phyloP scores from a whole-genome alignment of 2,797 vertebrate genomes.

The Staurois parvus region DNA sequence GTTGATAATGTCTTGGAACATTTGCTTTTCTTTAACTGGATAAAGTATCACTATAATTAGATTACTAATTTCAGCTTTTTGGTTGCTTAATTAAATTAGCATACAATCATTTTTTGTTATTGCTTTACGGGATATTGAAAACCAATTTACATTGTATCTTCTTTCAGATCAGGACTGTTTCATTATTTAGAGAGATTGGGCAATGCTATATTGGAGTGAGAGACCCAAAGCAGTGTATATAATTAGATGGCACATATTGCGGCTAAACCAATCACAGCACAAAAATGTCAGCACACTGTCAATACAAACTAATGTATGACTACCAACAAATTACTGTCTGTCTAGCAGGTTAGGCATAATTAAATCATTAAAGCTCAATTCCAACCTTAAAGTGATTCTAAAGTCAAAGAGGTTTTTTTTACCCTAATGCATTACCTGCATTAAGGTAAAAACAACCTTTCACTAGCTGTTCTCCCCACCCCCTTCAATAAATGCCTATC shows the following conservation, averaged over 20 bases:
- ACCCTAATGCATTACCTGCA: too few relatives aligned
- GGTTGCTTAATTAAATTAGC: constrained; percentile 40
- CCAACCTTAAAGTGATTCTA: too few relatives aligned
- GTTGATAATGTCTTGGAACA: constrained; percentile 42
- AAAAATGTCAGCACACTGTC: background rate
- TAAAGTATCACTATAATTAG: constrained; percentile 32
- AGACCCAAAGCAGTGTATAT: background rate
- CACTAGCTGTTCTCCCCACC: too few relatives aligned
- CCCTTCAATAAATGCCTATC: too few relatives aligned
- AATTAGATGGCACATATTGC: background rate
- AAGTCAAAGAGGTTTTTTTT: too few relatives aligned
- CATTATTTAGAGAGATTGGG: background rate
- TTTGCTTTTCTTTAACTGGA: constrained; percentile 36
- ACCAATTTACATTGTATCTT: background rate
- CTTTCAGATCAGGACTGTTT: background rate
- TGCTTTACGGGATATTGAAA: constrained; percentile 7
- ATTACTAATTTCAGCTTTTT: constrained; percentile 30
- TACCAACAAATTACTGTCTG: too few relatives aligned
- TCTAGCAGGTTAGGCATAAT: too few relatives aligned
- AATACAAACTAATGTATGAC: background rate
- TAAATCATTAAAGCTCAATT: too few relatives aligned
- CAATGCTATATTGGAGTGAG: background rate
- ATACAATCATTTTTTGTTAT: constrained; percentile 25
- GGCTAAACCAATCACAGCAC: background rate
- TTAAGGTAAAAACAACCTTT: too few relatives aligned